Evolutionary conservation across 1,140 invertebrate species (phyloP).

Genomic region (Megalonaias nervosa): DNA sequence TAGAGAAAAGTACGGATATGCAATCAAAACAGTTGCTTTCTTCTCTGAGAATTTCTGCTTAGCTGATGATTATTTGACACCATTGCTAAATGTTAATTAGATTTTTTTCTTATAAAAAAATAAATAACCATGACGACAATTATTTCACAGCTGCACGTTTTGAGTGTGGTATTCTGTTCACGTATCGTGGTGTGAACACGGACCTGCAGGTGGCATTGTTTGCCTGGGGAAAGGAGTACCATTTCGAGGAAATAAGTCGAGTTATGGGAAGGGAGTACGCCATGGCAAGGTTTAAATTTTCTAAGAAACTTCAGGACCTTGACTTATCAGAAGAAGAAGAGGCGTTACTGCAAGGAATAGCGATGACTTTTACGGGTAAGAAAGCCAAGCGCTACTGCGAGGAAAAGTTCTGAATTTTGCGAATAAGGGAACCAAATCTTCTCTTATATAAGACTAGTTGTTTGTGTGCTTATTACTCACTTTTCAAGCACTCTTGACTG

Average conservation of each 20-base stretch:
- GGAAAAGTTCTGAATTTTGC: too few species aligned
- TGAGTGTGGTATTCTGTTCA: conserved; percentile 10
- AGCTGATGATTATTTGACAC: too few species aligned
- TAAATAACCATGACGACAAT: neutral
- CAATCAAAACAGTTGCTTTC: too few species aligned
- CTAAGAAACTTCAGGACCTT: neutral
- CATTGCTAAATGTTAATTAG: too few species aligned
- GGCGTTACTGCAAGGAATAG: neutral
- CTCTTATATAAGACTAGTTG: too few species aligned
- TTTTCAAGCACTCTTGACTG: too few species aligned
- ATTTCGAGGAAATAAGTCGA: conserved; percentile 23
- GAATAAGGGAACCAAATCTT: too few species aligned
- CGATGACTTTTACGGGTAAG: conserved; percentile 13
- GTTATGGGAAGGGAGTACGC: neutral
- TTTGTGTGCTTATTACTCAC: too few species aligned
- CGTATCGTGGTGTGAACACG: neutral
- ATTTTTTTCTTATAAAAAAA: neutral
- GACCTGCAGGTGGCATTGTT: conserved; percentile 2
- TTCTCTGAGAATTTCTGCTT: too few species aligned
- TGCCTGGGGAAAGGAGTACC: conserved; percentile 26
- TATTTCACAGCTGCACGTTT: conserved; percentile 26
- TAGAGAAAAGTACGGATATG: too few species aligned
- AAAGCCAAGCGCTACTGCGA: too few species aligned
- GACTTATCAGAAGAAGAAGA: conserved; percentile 6
- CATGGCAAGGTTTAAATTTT: neutral